Conservation (phyloP, 2,888 invertebrate species). For the Eristalinus aeneus region DNA sequence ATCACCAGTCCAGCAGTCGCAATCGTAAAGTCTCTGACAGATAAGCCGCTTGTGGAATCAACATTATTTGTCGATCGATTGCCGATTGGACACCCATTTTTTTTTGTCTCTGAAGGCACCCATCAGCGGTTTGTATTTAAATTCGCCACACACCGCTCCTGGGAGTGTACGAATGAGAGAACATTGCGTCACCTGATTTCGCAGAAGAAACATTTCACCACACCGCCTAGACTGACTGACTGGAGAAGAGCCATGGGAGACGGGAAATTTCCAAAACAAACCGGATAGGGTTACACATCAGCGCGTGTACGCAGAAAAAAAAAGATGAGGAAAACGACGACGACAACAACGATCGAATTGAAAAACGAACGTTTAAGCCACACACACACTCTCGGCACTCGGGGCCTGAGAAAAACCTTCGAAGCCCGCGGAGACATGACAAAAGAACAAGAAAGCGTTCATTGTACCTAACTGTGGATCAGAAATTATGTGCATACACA, state of each 20-base stretch:
- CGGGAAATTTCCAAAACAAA: constrained; percentile 15
- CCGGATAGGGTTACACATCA: constrained; percentile 10
- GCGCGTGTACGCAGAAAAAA: constrained; percentile 14
- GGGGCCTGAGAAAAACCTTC: background rate
- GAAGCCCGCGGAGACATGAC: background rate
- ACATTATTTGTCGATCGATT: background rate
- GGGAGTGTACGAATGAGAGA: background rate
- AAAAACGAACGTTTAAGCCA: constrained; percentile 13
- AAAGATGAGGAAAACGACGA: background rate
- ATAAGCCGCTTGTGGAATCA: background rate
- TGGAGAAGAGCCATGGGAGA: background rate
- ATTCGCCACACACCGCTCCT: background rate
- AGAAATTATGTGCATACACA: constrained; percentile 27
- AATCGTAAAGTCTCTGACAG: background rate
- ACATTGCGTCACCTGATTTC: background rate
- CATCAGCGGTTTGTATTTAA: background rate
- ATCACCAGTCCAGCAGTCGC: background rate
- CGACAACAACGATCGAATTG: background rate
- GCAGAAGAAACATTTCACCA: background rate
- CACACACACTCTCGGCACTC: background rate
- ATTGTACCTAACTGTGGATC: constrained; percentile 62
- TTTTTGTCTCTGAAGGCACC: background rate
- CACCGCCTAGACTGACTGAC: background rate
- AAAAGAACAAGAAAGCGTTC: constrained; percentile 46
- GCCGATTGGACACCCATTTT: background rate